Evolutionary conservation across 2,888 invertebrate species (phyloP).

Genomic region (Eustalomyia histrio): DNA sequence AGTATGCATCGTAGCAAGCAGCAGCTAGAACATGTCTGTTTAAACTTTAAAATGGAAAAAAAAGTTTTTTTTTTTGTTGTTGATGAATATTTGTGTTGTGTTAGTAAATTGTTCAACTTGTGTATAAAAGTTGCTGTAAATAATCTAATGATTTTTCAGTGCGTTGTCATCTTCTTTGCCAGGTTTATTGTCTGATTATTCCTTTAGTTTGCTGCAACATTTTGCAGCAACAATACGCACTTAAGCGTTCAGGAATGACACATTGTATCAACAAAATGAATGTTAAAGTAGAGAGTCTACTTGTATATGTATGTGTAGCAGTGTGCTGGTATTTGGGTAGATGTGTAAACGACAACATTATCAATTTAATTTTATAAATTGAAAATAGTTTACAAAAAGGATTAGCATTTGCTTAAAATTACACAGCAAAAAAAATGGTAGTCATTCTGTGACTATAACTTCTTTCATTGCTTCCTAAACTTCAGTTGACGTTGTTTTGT

Average conservation of each 20-base stretch:
- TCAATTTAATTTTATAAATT: slow-evolving; percentile 32
- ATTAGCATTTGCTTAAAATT: neutral
- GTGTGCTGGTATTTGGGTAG: neutral
- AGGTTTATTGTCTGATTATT: neutral
- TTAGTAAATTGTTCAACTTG: neutral
- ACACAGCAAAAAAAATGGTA: too few species aligned
- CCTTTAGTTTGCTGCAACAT: neutral
- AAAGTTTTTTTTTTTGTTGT: neutral
- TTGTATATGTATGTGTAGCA: too few species aligned
- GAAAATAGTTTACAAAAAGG: slow-evolving; percentile 14
- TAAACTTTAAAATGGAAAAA: neutral
- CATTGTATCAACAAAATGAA: neutral
- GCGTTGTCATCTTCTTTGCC: neutral
- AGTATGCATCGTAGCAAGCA: neutral
- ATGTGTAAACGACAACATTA: slow-evolving; percentile 10
- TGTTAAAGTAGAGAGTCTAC: neutral
- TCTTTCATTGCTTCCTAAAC: too few species aligned
- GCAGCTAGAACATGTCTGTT: too few species aligned
- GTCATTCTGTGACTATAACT: too few species aligned
- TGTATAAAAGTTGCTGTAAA: neutral
- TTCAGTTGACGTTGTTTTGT: too few species aligned
- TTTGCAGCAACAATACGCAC: neutral
- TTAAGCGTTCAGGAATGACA: neutral
- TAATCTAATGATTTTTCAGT: neutral
- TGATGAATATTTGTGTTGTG: neutral